Evolutionary conservation across 2,797 vertebrate species (phyloP).

Genomic region (Pangasius larnaudii): DNA sequence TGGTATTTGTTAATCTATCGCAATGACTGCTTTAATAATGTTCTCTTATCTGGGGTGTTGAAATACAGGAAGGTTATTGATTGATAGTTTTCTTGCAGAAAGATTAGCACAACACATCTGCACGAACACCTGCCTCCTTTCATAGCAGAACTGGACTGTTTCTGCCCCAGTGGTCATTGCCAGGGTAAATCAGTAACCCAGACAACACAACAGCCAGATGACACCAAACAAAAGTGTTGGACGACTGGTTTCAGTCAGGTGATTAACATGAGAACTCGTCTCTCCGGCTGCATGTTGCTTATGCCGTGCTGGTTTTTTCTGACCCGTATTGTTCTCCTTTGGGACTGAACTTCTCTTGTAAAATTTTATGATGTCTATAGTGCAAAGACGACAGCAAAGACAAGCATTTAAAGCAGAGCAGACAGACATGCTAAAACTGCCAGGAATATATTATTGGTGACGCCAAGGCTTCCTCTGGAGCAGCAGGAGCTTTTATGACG

Average conservation of each 20-base stretch:
- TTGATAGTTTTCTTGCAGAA: neutral
- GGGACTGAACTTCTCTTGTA: conserved; percentile 36
- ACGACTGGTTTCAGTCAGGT: conserved; percentile 32
- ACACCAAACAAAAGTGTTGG: conserved; percentile 23
- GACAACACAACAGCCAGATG: conserved; percentile 45
- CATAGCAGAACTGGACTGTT: neutral
- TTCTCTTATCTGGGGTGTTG: neutral
- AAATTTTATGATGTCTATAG: conserved; percentile 55
- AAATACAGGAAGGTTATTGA: neutral
- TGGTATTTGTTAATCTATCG: neutral
- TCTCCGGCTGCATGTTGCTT: neutral
- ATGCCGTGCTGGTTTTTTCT: conserved; percentile 11
- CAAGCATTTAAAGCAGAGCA: conserved; percentile 30
- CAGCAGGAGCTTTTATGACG: conserved; percentile 36
- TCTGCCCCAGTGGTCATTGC: conserved; percentile 44
- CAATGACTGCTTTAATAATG: neutral
- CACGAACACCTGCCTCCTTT: conserved; percentile 32
- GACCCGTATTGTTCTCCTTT: conserved; percentile 36
- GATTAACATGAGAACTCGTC: conserved; percentile 36
- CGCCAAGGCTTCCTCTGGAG: conserved; percentile 26
- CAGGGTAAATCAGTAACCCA: conserved; percentile 56
- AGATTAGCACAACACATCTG: conserved; percentile 19
- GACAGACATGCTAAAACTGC: conserved; percentile 45
- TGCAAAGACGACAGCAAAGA: conserved; percentile 32
- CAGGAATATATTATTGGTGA: conserved; percentile 29